Evolutionary conservation across 2,113 vertebrate species (phyloP), one percentile per base, ranked within the genome.

Genomic region (Choloepus hoffmanni): DNA sequence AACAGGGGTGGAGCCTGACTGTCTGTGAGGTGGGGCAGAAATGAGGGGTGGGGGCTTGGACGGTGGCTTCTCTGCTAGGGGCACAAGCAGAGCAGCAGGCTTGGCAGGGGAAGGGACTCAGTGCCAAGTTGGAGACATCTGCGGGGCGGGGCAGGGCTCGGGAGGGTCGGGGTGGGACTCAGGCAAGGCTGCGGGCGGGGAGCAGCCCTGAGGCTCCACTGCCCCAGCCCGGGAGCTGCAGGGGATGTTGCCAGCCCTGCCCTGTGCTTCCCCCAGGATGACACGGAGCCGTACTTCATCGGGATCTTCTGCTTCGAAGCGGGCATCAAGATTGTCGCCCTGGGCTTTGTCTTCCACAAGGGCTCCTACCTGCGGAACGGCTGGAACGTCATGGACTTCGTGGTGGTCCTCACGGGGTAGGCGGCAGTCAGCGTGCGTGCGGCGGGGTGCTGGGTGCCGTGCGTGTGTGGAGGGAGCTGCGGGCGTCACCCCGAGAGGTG

Each of bases 301-400:
- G 99, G 99, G 98, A 99, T 99, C 98, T 99, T 99, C 98, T 99
- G 99, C 98, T 99, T 99, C 53, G 99, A 99, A 98, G 99, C 99
- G 5, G 99, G 99, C 93, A 99, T 99, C 98, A 99, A 99, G 98
- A 99, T 99, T 98, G 99, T 99, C 28, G 99, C 99, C 15, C 98
- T 99, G 98, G 99, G 99, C 97, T 99, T 99, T 28, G 99, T 99
- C 60, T 99, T 99, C 94, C 99, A 99, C 97, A 99, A 99, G 98
- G 99, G 98, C 97, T 99, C 99, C 91, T 99, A 99, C 98, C 99
- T 99, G 94, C 98, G 99, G 28, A 99, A 99, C 0, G 99, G 99
- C 96, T 99, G 99, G 99, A 99, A 99, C 0, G 99, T 99, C 98
- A 99, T 99, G 99, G 99, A 99, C 98, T 99, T 99, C 26, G 99